Base-by-base conservation (phyloP, 2,888 invertebrate species). In the Eumerus sabulonum region DNA sequence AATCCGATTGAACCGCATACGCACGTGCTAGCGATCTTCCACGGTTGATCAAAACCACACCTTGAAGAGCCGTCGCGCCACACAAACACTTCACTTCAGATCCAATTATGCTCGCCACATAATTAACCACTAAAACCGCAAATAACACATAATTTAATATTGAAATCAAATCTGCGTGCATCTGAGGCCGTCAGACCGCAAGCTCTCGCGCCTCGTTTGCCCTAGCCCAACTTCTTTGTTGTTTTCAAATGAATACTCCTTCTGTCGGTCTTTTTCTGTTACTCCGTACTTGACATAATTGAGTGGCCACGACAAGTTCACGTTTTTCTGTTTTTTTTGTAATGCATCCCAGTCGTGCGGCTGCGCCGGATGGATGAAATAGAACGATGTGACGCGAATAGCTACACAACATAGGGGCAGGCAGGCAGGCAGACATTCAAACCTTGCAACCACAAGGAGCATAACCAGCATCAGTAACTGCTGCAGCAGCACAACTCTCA, bases 71-170 rank as follows among this genome's bases (percentile, higher is more conserved):
- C n/a, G 3, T 27, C 51, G 40, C n/a, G 9, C 56, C 12, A 40
- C 42, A 68, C 35, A 57, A 60, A 38, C 27, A 60, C 59, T 64
- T 51, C 63, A 63, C 57, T 72, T 77, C 54, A 17, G 57, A 68
- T 72, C 72, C 67, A 73, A 77, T 77, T 77, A 77, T 72, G 42
- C 57, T 67, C 77, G 67, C 51, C 77, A 77, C 77, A 72, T 77
- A 77, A 77, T 77, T 77, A 77, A 77, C 72, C 72, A 77, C 63
- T 72, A 68, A 68, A 77, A 77, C 77, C 77, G 57, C 77, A 77
- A 73, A 73, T 77, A 77, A 77, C 77, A 77, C 77, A 77, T 72
- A 77, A 73, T 77, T 77, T 77, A 72, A 72, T 77, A 77, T 67
- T 77, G 77, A 77, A 77, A 77, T 77, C 62, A 73, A 77, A 77